phyloP scores from a whole-genome alignment of 1,140 invertebrate genomes.

The Laodelphax striatellus region DNA sequence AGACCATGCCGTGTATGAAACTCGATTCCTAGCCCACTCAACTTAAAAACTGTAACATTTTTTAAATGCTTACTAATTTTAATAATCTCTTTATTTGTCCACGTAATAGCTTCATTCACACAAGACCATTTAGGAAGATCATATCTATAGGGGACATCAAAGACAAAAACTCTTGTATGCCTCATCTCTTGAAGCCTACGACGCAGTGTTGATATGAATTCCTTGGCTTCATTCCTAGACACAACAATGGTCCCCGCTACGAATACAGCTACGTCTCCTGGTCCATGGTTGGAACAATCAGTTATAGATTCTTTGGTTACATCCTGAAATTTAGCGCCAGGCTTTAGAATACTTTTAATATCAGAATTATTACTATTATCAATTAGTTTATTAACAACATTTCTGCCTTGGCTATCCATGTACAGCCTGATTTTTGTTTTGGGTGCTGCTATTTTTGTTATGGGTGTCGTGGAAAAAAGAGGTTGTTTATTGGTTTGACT shows the following conservation, averaged over 20 bases:
- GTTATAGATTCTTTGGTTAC: background rate
- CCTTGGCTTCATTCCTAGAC: background rate
- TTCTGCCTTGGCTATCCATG: conserved; percentile 1
- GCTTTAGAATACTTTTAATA: background rate
- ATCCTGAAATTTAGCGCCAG: background rate
- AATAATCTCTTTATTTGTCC: background rate
- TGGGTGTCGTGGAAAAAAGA: too few relatives aligned
- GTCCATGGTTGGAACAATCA: background rate
- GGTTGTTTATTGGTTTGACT: too few relatives aligned
- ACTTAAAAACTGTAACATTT: conserved; percentile 8
- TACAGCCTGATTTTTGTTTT: background rate
- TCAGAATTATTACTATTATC: background rate
- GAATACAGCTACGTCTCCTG: background rate
- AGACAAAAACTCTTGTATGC: conserved; percentile 2
- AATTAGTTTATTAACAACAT: background rate
- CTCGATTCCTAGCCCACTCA: background rate
- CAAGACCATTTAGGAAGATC: conserved; percentile 4
- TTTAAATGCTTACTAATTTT: background rate
- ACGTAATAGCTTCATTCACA: conserved; percentile 9
- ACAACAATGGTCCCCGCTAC: background rate
- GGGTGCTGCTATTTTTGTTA: too few relatives aligned
- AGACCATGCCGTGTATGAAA: conserved; percentile 7
- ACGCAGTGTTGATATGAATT: background rate
- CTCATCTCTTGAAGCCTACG: background rate
- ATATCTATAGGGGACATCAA: conserved; percentile 8